Percentiles rank a stretch among this genome's conserved stretches.
Conservation (phyloP, 1,140 invertebrate species). For the Drosophila saltans region DNA sequence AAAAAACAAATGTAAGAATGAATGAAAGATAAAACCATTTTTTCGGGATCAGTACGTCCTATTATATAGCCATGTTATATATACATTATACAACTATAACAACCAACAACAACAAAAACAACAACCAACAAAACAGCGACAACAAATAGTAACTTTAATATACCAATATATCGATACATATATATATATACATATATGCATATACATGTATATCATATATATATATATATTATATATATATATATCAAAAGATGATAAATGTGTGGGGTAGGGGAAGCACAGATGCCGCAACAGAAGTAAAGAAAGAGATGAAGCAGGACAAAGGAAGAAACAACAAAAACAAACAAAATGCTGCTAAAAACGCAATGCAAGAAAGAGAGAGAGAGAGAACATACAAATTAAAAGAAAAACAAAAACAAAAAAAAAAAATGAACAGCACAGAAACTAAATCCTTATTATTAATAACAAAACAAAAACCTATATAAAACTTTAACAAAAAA, state of each 20-base stretch:
- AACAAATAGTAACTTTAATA: slow-evolving; percentile 73
- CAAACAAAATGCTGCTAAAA: slow-evolving; percentile 36
- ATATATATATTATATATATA: slow-evolving; percentile 34
- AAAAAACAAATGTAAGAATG: slow-evolving; percentile 40
- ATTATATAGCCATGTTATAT: slow-evolving; percentile 82
- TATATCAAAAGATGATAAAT: slow-evolving; percentile 26
- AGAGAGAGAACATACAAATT: background rate
- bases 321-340: background rate
- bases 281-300: background rate
- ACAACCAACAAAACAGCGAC: slow-evolving; percentile 67
- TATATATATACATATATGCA: slow-evolving; percentile 34
- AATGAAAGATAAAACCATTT: slow-evolving; percentile 74
- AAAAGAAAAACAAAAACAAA: slow-evolving; percentile 39
- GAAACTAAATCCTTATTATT: slow-evolving; percentile 58
- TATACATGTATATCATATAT: slow-evolving; percentile 29
- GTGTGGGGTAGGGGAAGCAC: slow-evolving; percentile 29
- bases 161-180: slow-evolving; percentile 30
- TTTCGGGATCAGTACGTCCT: slow-evolving; percentile 79
- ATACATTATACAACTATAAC: slow-evolving; percentile 53
- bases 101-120: slow-evolving; percentile 51
- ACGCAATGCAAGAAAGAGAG: slow-evolving; percentile 54
- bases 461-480: slow-evolving; percentile 59
- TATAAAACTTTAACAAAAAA: slow-evolving; percentile 66
- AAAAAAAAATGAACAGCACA: slow-evolving; percentile 71
- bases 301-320: background rate